phyloP scores from a whole-genome alignment of 2,113 vertebrate genomes.

The Tapirus terrestris region DNA sequence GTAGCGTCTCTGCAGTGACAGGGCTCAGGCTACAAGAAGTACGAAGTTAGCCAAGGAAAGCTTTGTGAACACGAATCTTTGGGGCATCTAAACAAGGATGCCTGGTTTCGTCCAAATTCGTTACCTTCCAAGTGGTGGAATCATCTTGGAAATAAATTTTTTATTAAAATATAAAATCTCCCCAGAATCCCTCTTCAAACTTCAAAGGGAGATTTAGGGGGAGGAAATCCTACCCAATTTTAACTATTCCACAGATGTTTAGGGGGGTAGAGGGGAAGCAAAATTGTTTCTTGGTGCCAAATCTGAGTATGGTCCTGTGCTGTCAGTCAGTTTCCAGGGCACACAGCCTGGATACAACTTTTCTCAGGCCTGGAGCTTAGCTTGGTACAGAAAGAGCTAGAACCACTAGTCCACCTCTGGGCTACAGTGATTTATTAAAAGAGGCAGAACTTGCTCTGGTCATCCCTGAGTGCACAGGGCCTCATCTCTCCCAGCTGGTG shows the following conservation, averaged over 20 bases:
- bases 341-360: background rate
- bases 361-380: background rate
- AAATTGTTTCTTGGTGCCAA: background rate
- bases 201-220: constrained; percentile 33
- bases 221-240: constrained; percentile 43
- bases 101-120: background rate
- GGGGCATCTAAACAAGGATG: background rate
- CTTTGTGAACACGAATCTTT: background rate
- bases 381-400: background rate
- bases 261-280: background rate
- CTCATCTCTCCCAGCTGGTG: background rate
- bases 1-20: background rate
- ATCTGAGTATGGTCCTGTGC: background rate
- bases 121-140: constrained; percentile 22
- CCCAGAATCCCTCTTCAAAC: background rate
- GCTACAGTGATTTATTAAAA: background rate
- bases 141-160: constrained; percentile 50
- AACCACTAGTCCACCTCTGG: background rate
- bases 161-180: constrained; percentile 61
- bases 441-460: background rate
- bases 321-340: background rate
- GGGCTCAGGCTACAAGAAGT: background rate
- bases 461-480: background rate
- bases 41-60: background rate
- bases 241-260: constrained; percentile 9